These are phyloP conservation scores for Nezara viridula DNA, from an alignment of 2,888 invertebrate genomes.

Conservation along the genomic window DNA sequence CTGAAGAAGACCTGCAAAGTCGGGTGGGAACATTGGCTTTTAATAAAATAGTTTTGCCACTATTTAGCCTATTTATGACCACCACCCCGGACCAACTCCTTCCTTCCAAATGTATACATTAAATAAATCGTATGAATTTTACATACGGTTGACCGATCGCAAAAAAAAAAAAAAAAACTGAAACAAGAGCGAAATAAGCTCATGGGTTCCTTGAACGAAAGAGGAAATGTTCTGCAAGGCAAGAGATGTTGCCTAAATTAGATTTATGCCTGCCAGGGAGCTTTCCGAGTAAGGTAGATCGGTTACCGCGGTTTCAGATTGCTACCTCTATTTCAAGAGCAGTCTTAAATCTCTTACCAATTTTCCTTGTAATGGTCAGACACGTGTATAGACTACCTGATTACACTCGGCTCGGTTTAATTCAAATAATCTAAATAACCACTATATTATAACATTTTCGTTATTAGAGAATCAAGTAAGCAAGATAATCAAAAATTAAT, in stretches of 20 bases:
- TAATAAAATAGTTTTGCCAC: too few relatives aligned
- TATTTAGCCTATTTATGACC: too few relatives aligned
- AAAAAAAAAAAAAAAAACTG: not conserved
- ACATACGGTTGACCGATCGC: too few relatives aligned
- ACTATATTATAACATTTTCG: not conserved
- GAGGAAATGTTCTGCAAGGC: not conserved
- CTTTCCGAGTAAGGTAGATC: too few relatives aligned
- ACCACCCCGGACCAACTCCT: too few relatives aligned
- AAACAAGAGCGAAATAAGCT: not conserved
- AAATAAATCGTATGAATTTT: too few relatives aligned
- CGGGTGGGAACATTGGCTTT: too few relatives aligned
- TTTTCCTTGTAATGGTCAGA: not conserved
- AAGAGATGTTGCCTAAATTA: not conserved
- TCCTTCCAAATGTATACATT: too few relatives aligned
- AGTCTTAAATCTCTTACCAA: not conserved
- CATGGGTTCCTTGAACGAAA: not conserved
- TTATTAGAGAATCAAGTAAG: too few relatives aligned
- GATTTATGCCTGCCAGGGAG: not conserved
- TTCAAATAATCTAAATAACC: not conserved
- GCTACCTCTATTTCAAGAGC: not conserved
- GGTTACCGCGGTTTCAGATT: not conserved
- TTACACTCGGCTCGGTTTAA: not conserved
- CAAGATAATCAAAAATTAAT: too few relatives aligned
- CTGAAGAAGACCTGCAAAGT: too few relatives aligned
- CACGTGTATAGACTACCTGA: not conserved